Conservation (phyloP, 2,888 invertebrate species). For the Tribolium freemani region DNA sequence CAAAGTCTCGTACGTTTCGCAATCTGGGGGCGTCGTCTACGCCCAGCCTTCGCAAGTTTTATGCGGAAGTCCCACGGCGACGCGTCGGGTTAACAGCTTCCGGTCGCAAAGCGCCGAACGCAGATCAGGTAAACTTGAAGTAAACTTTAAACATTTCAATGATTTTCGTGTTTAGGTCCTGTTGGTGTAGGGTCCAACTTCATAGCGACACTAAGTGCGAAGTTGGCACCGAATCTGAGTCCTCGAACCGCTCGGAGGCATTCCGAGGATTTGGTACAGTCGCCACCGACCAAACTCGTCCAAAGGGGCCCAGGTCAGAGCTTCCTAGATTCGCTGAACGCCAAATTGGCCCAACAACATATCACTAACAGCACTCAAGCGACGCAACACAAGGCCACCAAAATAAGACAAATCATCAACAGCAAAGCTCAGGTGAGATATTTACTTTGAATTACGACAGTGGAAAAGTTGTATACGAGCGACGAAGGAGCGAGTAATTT, state of each 20-base stretch:
- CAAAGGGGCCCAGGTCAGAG: constrained; percentile 71
- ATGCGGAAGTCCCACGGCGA: constrained; percentile 70
- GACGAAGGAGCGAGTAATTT: too few relatives aligned
- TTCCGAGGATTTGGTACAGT: constrained; percentile 64
- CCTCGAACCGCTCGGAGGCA: constrained; percentile 72
- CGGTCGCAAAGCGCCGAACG: constrained; percentile 76
- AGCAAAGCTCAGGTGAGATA: constrained; percentile 76
- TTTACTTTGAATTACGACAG: too few relatives aligned
- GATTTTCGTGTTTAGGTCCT: constrained; percentile 59
- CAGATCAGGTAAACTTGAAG: constrained; percentile 68
- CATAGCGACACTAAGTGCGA: constrained; percentile 81
- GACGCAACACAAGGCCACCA: constrained; percentile 73
- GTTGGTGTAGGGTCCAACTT: constrained; percentile 76
- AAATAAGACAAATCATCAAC: constrained; percentile 81
- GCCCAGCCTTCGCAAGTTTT: constrained; percentile 72
- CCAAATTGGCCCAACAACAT: constrained; percentile 79
- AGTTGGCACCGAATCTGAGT: constrained; percentile 75
- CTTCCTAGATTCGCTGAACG: constrained; percentile 86
- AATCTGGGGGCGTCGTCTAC: constrained; percentile 67
- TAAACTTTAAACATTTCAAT: background rate
- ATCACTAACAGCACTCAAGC: constrained; percentile 64
- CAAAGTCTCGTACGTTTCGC: constrained; percentile 65
- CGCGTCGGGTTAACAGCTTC: constrained; percentile 70
- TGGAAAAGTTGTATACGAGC: too few relatives aligned
- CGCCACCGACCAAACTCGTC: constrained; percentile 57